Evolutionary conservation across 1,140 invertebrate species (phyloP), one percentile per base, ranked within the genome.

Genomic region (Psilanteris sp.): DNA sequence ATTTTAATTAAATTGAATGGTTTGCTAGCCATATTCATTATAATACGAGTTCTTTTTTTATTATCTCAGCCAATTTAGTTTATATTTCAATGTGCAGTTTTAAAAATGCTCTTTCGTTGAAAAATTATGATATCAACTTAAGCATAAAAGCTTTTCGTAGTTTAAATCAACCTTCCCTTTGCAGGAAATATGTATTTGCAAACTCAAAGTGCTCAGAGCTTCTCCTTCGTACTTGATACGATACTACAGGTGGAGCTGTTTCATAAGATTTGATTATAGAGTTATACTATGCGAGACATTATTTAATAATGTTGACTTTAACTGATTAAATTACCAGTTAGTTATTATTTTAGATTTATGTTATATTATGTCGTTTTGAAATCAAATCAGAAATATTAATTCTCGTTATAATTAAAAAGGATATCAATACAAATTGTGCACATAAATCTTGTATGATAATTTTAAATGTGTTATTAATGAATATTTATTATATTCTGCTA

Each of bases 141-240:
- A 50, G 26, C 24, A 46, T 36, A 24, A 62, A 39, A 50, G 57
- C 43, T 50, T 50, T 62, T 41, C 16, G 43, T 22, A 20, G 57
- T 50, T 62, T 24, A 39, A 62, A 62, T 50, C 22, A 62, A 62
- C 57, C 24, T 31, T 64, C 59, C 18, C 34, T 62, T 52, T 32
- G 11, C 27, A 1, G 6, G 27, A 0, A 26, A 31, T 26, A 43
- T 34, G 26, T 52, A 43, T 64, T 52, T 52, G 46, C 36, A 43
- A 52, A 52, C 36, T 39, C 32, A 62, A 50, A 41, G 44, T 24
- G 18, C 20, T 5, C 43, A n/a, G 11, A 52, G 36, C 52, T 64
- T 32, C 26, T 64, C 26, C 18, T 52, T 27, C 37, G 26, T 34
- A 27, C 52, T 52, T 52, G 16, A 64, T 29, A 48, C 5, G 16